Evolutionary conservation across 2,888 invertebrate species (phyloP), one percentile per base, ranked within the genome.

Genomic region (Agelastica alni): DNA sequence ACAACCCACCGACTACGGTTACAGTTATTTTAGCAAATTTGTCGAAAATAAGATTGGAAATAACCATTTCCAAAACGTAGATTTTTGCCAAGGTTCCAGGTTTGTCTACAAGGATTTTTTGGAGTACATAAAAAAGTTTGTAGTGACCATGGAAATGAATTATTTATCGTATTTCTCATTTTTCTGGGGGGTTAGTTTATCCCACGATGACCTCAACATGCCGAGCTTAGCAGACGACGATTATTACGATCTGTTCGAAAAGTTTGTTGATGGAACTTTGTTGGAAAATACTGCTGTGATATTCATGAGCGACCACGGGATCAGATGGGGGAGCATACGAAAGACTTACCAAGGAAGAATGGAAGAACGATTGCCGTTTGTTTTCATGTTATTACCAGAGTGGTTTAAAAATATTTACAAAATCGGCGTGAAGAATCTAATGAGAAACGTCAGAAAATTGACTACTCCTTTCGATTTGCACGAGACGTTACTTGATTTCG

Each of bases 291-390:
- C 87, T 0, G 83, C 90, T 63, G 76, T 91, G 1, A 77, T 91
- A 47, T 85, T 90, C 60, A 79, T 91, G 51, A 91, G 91, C 68
- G 91, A 91, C 70, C 91, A 91, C 67, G 92, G 92, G 0, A 80
- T 90, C 68, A 80, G 91, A 4, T 91, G 87, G 70, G 91, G 92
- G 0, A 80, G 82, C 9, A 81, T 87, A 31, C 80, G 91, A 2
- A 77, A 83, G 55, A 84, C 86, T 2, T 79, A 85, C 59, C 83
- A 87, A 31, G 89, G 91, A 0, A 91, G 88, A 80, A 82, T 89
- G 65, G 92, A 92, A 69, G 91, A 91, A 64, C 81, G 91, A 7
- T 69, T 91, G 64, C 92, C 92, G 0, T 85, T 86, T 64, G 78
- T 91, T 34, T 89, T 85, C 66, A 73, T 91, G 10, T 85, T 83